phyloP scores from a whole-genome alignment of 1,140 invertebrate genomes.

The Eufriesea mexicana region DNA sequence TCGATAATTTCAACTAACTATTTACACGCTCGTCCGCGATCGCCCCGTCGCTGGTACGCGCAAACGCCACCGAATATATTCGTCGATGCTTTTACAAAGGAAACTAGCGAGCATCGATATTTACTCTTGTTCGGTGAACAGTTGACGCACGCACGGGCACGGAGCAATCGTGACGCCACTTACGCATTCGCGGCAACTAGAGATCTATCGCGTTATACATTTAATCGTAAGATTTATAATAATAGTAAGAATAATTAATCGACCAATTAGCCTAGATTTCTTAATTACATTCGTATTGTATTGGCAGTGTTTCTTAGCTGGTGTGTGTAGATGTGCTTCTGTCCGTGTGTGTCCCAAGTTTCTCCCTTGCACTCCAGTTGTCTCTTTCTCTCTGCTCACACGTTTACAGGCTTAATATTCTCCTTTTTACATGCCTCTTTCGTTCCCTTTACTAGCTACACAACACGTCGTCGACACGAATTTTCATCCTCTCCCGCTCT shows the following conservation, averaged over 20 bases:
- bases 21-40: constrained; percentile 51
- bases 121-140: background rate
- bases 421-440: background rate
- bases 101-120: background rate
- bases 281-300: constrained; percentile 79
- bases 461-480: constrained; percentile 50
- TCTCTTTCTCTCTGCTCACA: constrained; percentile 8
- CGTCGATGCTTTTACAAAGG: background rate
- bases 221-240: constrained; percentile 57
- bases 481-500: background rate
- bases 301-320: constrained; percentile 81
- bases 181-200: constrained; percentile 54
- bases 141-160: background rate
- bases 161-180: constrained; percentile 8
- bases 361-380: background rate
- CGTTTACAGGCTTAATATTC: background rate
- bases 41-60: constrained; percentile 1
- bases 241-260: constrained; percentile 70
- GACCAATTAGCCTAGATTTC: constrained; percentile 69
- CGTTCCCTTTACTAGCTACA: constrained; percentile 5
- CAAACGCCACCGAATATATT: background rate
- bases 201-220: constrained; percentile 67
- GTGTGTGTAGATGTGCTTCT: constrained; percentile 73
- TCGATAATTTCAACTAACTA: constrained; percentile 69
- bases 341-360: constrained; percentile 33